These are phyloP conservation scores for Rhinogobio ventralis DNA, from an alignment of 2,797 vertebrate species.

Conservation along the genomic window DNA sequence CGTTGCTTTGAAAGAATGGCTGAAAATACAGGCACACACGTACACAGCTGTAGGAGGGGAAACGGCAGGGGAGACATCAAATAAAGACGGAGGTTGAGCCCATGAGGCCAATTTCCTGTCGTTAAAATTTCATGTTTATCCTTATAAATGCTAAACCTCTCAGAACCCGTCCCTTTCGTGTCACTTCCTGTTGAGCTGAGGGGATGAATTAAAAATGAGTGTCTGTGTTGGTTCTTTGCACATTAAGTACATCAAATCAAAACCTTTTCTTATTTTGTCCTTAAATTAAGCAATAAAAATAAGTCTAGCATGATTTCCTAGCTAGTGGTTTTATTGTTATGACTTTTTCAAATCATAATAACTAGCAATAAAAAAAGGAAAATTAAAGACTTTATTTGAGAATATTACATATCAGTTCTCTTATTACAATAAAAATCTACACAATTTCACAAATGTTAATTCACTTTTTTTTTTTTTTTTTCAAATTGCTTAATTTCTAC, in stretches of 20 bases:
- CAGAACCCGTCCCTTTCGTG: conserved; percentile 53
- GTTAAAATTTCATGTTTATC: conserved; percentile 68
- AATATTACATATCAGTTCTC: too few species aligned
- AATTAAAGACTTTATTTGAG: neutral
- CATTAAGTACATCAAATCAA: conserved; percentile 42
- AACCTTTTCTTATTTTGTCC: conserved; percentile 30
- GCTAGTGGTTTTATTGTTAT: neutral
- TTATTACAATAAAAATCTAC: neutral
- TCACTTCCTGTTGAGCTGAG: conserved; percentile 61
- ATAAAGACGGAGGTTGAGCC: conserved; percentile 59
- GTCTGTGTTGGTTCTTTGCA: conserved; percentile 44
- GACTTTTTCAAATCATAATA: neutral
- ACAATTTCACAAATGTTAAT: neutral
- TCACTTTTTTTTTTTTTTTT: neutral
- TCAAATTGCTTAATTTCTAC: neutral
- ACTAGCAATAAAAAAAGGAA: neutral
- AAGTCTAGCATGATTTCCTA: neutral
- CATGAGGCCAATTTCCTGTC: conserved; percentile 65
- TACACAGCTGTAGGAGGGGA: conserved; percentile 49
- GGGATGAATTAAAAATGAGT: conserved; percentile 62
- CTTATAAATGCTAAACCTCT: conserved; percentile 63
- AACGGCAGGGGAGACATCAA: conserved; percentile 57
- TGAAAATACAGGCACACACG: conserved; percentile 21
- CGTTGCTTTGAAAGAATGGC: neutral
- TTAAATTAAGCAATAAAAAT: conserved; percentile 27